These are phyloP conservation scores for Drosophila saltans DNA, from an alignment of 1,140 invertebrate genomes.

Conservation along the genomic window DNA sequence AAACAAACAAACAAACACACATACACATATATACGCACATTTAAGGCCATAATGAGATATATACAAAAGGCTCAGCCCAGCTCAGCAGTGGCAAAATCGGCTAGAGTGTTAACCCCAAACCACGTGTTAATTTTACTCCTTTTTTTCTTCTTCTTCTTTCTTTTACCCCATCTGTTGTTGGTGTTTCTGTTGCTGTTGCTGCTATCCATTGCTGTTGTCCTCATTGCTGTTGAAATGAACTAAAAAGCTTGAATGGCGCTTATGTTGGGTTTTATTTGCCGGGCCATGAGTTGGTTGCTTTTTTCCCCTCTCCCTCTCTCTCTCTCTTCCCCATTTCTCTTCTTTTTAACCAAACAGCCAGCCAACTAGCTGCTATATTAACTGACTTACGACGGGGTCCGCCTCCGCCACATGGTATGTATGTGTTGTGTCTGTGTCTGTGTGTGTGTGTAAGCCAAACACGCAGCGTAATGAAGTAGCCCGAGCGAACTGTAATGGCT, in stretches of 20 bases:
- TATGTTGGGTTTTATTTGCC: conserved; percentile 70
- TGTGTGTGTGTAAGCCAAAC: conserved; percentile 59
- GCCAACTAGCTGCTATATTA: conserved; percentile 79
- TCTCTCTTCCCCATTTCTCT: conserved; percentile 14
- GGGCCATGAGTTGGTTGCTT: conserved; percentile 58
- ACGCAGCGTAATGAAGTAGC: conserved; percentile 80
- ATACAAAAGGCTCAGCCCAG: conserved; percentile 71
- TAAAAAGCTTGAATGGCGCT: conserved; percentile 81
- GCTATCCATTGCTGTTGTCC: conserved; percentile 7
- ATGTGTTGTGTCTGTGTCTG: conserved; percentile 37
- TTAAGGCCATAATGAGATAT: conserved; percentile 77
- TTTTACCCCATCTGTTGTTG: conserved; percentile 38
- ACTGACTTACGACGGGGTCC: conserved; percentile 73
- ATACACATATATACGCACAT: conserved; percentile 48
- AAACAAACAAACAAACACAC: conserved; percentile 27
- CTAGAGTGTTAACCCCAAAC: conserved; percentile 75
- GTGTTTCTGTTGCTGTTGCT: conserved; percentile 28
- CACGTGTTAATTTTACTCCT: conserved; percentile 80
- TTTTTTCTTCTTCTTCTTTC: conserved; percentile 26
- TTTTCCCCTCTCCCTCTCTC: conserved; percentile 42
- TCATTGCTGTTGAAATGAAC: conserved; percentile 58
- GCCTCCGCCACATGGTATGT: conserved; percentile 42
- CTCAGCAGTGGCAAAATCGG: conserved; percentile 56
- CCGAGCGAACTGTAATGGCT: conserved; percentile 73
- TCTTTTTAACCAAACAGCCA: conserved; percentile 46